These are phyloP conservation scores for Ischnura elegans DNA, from an alignment of 2,888 invertebrate genomes.

Conservation along the genomic window DNA sequence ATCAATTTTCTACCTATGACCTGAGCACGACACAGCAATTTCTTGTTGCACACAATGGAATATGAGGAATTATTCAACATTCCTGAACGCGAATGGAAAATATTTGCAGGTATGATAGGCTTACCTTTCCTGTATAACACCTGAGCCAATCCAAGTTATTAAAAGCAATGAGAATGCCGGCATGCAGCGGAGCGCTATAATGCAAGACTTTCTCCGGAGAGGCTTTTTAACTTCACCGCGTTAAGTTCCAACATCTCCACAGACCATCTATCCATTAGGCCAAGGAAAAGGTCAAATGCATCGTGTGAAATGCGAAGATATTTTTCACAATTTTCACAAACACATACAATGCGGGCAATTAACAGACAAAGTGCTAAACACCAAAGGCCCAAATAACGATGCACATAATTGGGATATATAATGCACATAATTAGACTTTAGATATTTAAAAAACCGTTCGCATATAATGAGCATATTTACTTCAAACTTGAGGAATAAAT, in stretches of 20 bases:
- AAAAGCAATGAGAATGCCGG: background rate
- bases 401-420: no score
- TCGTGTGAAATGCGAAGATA: no score
- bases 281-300: background rate
- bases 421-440: no score
- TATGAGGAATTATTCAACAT: background rate
- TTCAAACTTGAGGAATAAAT: no score
- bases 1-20: no score
- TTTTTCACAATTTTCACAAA: no score
- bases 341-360: no score
- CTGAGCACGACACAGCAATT: no score
- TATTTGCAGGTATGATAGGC: background rate
- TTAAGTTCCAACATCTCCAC: background rate
- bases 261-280: background rate
- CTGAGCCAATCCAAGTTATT: background rate
- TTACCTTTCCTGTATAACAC: background rate
- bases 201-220: background rate
- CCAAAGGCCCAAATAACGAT: no score
- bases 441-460: no score
- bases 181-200: background rate
- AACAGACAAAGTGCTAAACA: no score
- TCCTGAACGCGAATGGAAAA: background rate
- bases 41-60: background rate
- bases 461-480: no score
- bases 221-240: background rate